Evolutionary conservation across 1,140 invertebrate genomes (phyloP).

Genomic region (Magallana angulata): DNA sequence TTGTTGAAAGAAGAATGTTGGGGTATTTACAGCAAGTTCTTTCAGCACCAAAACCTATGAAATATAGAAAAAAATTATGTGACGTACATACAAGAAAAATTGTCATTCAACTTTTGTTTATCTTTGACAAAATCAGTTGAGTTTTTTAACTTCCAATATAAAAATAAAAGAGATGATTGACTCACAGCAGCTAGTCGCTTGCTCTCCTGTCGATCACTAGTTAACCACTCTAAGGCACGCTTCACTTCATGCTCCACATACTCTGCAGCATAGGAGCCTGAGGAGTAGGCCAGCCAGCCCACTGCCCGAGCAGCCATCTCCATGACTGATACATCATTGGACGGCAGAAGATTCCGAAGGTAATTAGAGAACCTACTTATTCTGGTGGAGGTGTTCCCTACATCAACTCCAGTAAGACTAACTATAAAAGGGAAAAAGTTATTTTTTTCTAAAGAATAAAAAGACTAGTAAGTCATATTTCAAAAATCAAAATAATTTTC

Average conservation of each 20-base stretch:
- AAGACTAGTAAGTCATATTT: no score
- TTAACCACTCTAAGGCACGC: slow-evolving; percentile 94
- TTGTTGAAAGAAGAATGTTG: slow-evolving; percentile 99
- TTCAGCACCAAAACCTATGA: slow-evolving; percentile 89
- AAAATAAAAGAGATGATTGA: slow-evolving; percentile 6
- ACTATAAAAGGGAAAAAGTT: slow-evolving; percentile 81
- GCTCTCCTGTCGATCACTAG: slow-evolving; percentile 91
- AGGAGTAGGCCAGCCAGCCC: slow-evolving; percentile 92
- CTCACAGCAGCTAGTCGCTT: slow-evolving; percentile 92
- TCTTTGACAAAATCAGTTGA: no score
- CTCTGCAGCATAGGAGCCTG: slow-evolving; percentile 94
- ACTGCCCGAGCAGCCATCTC: slow-evolving; percentile 97
- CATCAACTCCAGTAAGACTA: slow-evolving; percentile 94
- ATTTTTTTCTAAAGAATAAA: no score
- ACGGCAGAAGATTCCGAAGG: slow-evolving; percentile 92
- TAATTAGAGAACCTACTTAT: slow-evolving; percentile 96
- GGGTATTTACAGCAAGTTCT: slow-evolving; percentile 96
- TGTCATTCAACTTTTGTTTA: no score
- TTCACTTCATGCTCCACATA: slow-evolving; percentile 98
- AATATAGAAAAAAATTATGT: background rate
- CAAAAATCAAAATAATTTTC: no score
- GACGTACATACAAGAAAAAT: no score
- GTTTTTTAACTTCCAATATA: no score
- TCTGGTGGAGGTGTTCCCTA: slow-evolving; percentile 92
- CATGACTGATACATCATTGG: slow-evolving; percentile 94